Base-by-base conservation (phyloP, 2,113 vertebrate genomes). In the Notothenia coriiceps region DNA sequence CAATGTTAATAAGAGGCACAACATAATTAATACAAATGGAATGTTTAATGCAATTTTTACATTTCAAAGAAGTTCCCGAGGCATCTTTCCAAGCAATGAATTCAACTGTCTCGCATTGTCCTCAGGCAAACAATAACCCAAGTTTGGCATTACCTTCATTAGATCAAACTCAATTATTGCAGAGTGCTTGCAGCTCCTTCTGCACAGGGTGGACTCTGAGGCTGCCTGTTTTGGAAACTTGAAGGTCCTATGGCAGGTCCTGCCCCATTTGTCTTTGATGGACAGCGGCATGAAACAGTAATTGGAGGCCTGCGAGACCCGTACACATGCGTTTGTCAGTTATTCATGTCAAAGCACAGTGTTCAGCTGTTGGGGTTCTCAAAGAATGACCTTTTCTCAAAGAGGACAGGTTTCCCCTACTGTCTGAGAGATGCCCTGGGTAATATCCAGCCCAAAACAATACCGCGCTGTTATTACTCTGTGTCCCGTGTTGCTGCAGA, bases 21-120 rank as follows among this genome's bases (percentile, higher is more conserved):
- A 65, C 74, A 78, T 88, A 89, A 92, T 92, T 90, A 93, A 92
- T 89, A 92, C 91, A 94, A 92, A 93, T 92, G 90, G 93, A 94
- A 93, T 93, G 91, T 89, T 93, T 93, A 94, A 94, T 93, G 92
- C 90, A 86, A 86, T 91, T 92, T 94, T 90, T 92, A 90, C 90
- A 93, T 93, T 93, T 94, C 92, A 93, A 92, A 93, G 91, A 93
- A 93, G 92, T 65, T 85, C 90, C 90, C 75, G 22, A 18, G 84
- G 89, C 90, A 57, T 87, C 76, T 74, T 79, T 78, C 69, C 71
- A 62, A 82, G 77, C 74, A 83, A 83, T 44, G 40, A 75, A 85
- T 87, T 72, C 70, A 74, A 88, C 85, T 87, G 83, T 75, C 67
- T 61, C 43, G 80, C 71, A 11, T 74, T 84, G 83, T 92, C 86